These are phyloP conservation scores for Tinea pellionella DNA, from an alignment of 2,888 invertebrate genomes.

Conservation along the genomic window DNA sequence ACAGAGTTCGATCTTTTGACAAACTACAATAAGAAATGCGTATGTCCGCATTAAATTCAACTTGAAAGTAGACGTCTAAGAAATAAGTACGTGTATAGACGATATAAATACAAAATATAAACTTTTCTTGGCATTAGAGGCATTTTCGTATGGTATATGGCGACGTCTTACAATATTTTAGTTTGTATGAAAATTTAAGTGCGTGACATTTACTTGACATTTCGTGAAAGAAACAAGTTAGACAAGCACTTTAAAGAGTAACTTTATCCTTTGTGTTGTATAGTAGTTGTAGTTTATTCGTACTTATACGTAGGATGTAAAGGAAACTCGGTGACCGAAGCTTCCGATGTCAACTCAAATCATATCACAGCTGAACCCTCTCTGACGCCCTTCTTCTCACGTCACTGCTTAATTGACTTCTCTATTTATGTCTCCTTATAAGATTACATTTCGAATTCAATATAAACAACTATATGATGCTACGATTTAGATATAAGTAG, in stretches of 20 bases:
- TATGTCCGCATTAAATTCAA: no score
- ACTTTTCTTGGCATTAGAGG: not conserved
- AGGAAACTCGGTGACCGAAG: not conserved
- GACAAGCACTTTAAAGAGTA: not conserved
- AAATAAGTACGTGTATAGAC: no score
- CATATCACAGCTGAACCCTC: slow-evolving; percentile 1
- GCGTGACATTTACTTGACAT: slow-evolving; percentile 12
- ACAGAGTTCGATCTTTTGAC: no score
- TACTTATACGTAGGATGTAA: not conserved
- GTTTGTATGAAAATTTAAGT: slow-evolving; percentile 6
- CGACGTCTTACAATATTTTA: not conserved
- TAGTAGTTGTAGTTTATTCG: not conserved
- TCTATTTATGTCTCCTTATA: slow-evolving; percentile 20
- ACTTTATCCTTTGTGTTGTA: slow-evolving; percentile 6
- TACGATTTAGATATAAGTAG: not conserved
- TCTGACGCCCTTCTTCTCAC: not conserved
- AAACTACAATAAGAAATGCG: no score
- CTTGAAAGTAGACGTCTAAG: no score
- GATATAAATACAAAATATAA: no score
- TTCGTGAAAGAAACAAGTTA: slow-evolving; percentile 6
- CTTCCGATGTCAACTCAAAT: slow-evolving; percentile 4
- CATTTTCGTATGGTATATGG: not conserved
- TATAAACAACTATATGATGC: not conserved
- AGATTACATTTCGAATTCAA: slow-evolving; percentile 6
- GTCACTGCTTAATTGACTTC: slow-evolving; percentile 27